phyloP scores from a whole-genome alignment of 2,888 invertebrate species.

The Alloplasta piceator region DNA sequence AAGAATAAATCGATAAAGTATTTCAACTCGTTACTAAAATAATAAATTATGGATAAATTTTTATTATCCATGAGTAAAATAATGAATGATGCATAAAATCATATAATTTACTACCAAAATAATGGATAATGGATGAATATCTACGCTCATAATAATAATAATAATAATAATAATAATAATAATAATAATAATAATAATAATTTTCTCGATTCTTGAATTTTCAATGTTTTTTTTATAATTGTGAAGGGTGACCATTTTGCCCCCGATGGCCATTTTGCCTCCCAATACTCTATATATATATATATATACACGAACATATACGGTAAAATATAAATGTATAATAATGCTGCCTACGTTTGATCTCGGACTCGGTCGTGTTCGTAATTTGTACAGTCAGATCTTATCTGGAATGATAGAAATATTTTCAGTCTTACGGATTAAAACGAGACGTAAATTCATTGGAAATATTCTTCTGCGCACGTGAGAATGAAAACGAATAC shows the following conservation, averaged over 20 bases:
- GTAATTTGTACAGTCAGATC: slow-evolving; percentile 62
- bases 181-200: too few relatives aligned
- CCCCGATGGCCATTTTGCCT: too few relatives aligned
- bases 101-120: too few relatives aligned
- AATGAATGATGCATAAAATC: too few relatives aligned
- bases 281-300: not conserved
- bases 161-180: too few relatives aligned
- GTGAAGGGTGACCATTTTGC: too few relatives aligned
- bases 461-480: slow-evolving; percentile 39
- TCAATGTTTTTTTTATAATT: not conserved
- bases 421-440: slow-evolving; percentile 48
- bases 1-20: too few relatives aligned
- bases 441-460: slow-evolving; percentile 53
- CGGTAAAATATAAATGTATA: slow-evolving; percentile 2
- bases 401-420: slow-evolving; percentile 60
- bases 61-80: too few relatives aligned
- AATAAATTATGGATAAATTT: too few relatives aligned
- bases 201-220: not conserved
- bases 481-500: slow-evolving; percentile 48
- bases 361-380: slow-evolving; percentile 48
- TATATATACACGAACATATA: not conserved
- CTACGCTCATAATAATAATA: too few relatives aligned
- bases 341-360: slow-evolving; percentile 36
- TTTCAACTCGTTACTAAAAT: too few relatives aligned
- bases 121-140: too few relatives aligned